phyloP scores from a whole-genome alignment of 1,140 invertebrate genomes.

The Lordiphosa stackelbergi region DNA sequence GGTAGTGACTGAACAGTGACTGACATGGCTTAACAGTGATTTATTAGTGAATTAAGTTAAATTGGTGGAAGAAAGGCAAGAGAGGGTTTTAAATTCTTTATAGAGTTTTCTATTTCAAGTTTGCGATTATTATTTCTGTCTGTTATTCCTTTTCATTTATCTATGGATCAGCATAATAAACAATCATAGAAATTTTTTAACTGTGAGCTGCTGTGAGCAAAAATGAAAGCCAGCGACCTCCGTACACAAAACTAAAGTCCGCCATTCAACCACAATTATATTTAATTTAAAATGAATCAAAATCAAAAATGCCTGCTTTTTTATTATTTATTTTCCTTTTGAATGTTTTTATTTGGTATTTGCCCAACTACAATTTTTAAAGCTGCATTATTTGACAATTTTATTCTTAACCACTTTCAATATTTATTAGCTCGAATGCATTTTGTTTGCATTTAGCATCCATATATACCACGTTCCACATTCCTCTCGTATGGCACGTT shows the following conservation, averaged over 20 bases:
- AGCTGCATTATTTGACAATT: constrained; percentile 48
- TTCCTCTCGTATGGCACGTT: constrained; percentile 61
- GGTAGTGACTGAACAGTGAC: no score
- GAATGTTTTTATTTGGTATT: constrained; percentile 20
- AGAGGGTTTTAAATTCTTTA: no score
- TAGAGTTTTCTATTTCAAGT: no score
- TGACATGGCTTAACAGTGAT: no score
- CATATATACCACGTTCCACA: constrained; percentile 31
- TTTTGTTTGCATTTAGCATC: constrained; percentile 53
- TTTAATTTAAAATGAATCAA: neutral
- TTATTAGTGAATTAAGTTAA: no score
- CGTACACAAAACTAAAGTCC: neutral
- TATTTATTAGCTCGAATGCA: constrained; percentile 65
- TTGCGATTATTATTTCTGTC: no score
- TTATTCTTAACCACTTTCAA: constrained; percentile 52
- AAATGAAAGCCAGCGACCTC: no score
- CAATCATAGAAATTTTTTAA: no score
- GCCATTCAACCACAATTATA: neutral
- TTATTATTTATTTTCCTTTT: neutral
- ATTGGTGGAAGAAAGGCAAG: no score
- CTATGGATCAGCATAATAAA: no score
- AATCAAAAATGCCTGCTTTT: neutral
- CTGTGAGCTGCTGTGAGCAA: no score
- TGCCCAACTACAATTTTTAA: constrained; percentile 24
- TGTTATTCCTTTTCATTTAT: no score